Percentiles rank a stretch among this genome's conserved stretches.
phyloP scores from a whole-genome alignment of 2,113 vertebrate species.

The Ictidomys tridecemlineatus region DNA sequence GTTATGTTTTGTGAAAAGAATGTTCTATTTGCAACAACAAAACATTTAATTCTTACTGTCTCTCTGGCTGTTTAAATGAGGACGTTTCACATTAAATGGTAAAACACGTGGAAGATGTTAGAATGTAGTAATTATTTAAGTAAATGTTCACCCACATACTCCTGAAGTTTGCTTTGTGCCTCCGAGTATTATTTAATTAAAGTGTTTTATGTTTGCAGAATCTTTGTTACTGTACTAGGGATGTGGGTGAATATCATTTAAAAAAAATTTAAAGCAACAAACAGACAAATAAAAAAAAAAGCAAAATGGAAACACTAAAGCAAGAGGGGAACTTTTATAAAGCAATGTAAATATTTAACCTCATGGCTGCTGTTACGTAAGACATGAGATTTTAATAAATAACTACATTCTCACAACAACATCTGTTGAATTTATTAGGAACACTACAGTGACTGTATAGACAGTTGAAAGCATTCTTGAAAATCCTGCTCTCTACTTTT shows the following conservation, averaged over 20 bases:
- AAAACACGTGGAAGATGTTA: conserved; percentile 90
- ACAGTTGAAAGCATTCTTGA: conserved; percentile 90
- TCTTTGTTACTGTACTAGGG: conserved; percentile 90
- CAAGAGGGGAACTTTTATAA: conserved; percentile 92
- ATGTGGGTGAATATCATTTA: conserved; percentile 88
- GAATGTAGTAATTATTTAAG: conserved; percentile 92
- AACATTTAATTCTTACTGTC: conserved; percentile 91
- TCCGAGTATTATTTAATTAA: conserved; percentile 92
- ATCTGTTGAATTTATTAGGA: conserved; percentile 90
- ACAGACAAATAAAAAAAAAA: conserved; percentile 19
- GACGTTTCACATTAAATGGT: conserved; percentile 89
- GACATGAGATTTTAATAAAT: conserved; percentile 89
- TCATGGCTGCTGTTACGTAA: conserved; percentile 87
- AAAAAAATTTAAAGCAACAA: conserved; percentile 56
- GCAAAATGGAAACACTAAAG: conserved; percentile 84
- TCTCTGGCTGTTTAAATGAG: conserved; percentile 90
- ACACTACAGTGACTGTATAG: conserved; percentile 86
- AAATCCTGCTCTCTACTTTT: conserved; percentile 89
- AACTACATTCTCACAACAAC: conserved; percentile 89
- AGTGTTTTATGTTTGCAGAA: conserved; percentile 91
- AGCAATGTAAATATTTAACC: conserved; percentile 92
- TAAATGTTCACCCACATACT: conserved; percentile 88
- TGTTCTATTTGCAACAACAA: conserved; percentile 91
- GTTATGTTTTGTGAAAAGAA: conserved; percentile 93
- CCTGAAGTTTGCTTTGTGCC: conserved; percentile 92